Percentiles rank a stretch among this genome's conserved stretches.
Conservation (phyloP, 2,888 invertebrate genomes). For the Aquatica leii region DNA sequence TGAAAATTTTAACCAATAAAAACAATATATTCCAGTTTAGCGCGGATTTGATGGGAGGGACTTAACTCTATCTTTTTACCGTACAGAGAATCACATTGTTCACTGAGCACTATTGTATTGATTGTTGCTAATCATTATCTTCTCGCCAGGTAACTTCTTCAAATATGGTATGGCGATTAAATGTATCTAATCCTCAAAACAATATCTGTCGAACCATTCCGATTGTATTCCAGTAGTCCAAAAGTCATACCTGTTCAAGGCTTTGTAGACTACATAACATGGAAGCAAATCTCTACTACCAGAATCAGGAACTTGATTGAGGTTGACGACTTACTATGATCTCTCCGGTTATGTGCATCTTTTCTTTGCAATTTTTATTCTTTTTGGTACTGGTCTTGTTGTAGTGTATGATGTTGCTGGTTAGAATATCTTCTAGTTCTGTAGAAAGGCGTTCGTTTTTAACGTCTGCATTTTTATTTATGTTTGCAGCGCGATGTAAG, state of each 20-base stretch:
- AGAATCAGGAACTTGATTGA: neutral
- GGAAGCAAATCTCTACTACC: neutral
- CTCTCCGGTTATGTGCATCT: neutral
- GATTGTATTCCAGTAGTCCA: neutral
- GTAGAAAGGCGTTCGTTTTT: neutral
- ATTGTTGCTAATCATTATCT: no score
- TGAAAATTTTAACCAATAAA: no score
- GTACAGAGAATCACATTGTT: neutral
- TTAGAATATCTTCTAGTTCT: neutral
- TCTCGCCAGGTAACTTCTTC: neutral
- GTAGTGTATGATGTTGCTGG: neutral
- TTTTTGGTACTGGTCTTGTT: neutral
- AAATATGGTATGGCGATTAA: neutral
- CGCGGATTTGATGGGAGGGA: no score
- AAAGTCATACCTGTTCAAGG: neutral
- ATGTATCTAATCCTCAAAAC: no score
- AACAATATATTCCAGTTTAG: no score
- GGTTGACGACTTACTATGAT: neutral
- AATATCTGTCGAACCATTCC: neutral
- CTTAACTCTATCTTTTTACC: no score
- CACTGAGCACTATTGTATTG: neutral
- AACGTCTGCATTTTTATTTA: neutral
- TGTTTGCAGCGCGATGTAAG: neutral
- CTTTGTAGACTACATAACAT: no score
- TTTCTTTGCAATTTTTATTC: neutral